Base-by-base conservation (phyloP, 2,888 invertebrate species). In the Cyclophora albipunctata region DNA sequence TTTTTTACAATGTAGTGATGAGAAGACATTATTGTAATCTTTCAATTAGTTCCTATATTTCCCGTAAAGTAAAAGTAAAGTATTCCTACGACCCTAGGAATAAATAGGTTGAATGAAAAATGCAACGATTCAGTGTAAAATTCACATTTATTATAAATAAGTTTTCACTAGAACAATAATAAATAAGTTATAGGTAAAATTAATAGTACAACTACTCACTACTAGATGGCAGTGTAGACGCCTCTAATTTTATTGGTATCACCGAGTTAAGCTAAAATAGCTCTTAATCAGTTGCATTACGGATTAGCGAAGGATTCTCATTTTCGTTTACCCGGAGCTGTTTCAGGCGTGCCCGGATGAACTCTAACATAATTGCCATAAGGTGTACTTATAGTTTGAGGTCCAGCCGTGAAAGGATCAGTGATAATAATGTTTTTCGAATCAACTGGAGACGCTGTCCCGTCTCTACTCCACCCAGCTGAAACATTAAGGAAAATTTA, bases 371-470 rank as follows among this genome's bases (percentile, higher is more conserved):
- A 84, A 48, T 82, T 76, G 3, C 85, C 85, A 45, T 75, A 85
- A 0, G 85, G 85, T 0, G 85, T 85, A 59, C 78, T 81, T 4
- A 85, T 81, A 2, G 84, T 85, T 49, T 81, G 84, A 5, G 85
- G 85, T 40, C 76, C 83, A 2, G 62, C 64, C 2, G 65, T 53
- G 47, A 78, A 77, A 0, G 80, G 78, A 34, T 79, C 77, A 3
- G 70, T 54, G 0, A 70, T 60, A 20, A 72, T 54, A 34, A 71
- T 52, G 3, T 64, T 68, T 45, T 74, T 71, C 0, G 59, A 52
- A 4, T 76, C 74, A 0, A 62, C 4, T 2, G 59, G 45, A 20
- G 50, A 53, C 7, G 65, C 54, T 0, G 55, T 50, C 7, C 80
- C 78, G 34, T 79, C 83, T 62, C 84, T 69, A 55, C 61, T 84